Percentiles rank a stretch among this genome's conserved stretches.
phyloP scores from a whole-genome alignment of 2,888 invertebrate genomes.

The Neocrepidodera transversa region DNA sequence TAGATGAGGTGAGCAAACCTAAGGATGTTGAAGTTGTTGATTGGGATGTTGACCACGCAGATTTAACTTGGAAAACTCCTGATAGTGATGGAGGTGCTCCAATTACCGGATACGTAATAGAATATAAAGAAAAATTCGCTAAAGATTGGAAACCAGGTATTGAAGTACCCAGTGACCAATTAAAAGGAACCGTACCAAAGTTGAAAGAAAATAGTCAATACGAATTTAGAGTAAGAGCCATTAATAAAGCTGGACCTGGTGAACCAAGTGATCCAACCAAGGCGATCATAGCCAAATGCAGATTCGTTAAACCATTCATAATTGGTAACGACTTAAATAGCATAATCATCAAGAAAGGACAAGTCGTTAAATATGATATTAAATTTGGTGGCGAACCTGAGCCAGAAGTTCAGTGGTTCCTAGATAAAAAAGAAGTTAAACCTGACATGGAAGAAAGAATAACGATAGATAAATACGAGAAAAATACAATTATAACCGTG shows the following conservation, averaged over 20 bases:
- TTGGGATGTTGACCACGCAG: constrained; percentile 97
- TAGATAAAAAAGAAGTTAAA: constrained; percentile 77
- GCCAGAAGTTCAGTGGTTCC: constrained; percentile 91
- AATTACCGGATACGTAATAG: constrained; percentile 90
- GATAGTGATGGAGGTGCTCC: constrained; percentile 94
- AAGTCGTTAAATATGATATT: constrained; percentile 91
- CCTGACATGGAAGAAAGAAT: constrained; percentile 67
- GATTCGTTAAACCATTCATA: constrained; percentile 97
- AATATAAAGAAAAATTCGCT: constrained; percentile 91
- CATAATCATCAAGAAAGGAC: constrained; percentile 94
- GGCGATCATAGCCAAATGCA: constrained; percentile 91
- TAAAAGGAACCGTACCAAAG: constrained; percentile 82
- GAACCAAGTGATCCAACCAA: constrained; percentile 93
- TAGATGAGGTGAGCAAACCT: constrained; percentile 94
- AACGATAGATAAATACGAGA: constrained; percentile 87
- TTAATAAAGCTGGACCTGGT: constrained; percentile 94
- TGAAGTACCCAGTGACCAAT: constrained; percentile 80
- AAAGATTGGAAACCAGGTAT: constrained; percentile 89
- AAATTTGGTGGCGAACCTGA: constrained; percentile 97
- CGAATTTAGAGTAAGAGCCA: constrained; percentile 91
- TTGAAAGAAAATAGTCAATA: constrained; percentile 90
- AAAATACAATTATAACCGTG: constrained; percentile 88
- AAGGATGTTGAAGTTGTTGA: constrained; percentile 89
- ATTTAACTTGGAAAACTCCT: constrained; percentile 93
- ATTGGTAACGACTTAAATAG: constrained; percentile 86